phyloP scores from a whole-genome alignment of 2,888 invertebrate species.

The Catonia carolina region DNA sequence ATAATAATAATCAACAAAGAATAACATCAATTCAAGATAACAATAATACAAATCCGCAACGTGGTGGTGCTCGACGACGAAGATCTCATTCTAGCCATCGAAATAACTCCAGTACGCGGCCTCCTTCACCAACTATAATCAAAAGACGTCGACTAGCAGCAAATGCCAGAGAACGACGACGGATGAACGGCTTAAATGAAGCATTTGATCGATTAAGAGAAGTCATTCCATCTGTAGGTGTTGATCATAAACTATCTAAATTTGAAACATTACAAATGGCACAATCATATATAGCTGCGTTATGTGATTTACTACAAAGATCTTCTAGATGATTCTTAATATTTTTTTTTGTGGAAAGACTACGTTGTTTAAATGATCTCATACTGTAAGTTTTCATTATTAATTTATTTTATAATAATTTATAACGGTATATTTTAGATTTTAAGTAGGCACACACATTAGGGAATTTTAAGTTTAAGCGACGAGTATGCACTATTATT shows the following conservation, averaged over 20 bases:
- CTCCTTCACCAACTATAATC: slow-evolving; percentile 42
- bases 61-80: slow-evolving; percentile 1
- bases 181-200: slow-evolving; percentile 70
- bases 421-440: no score
- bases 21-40: no score
- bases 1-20: no score
- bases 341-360: neutral
- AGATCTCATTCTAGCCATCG: neutral
- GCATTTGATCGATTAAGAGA: slow-evolving; percentile 66
- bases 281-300: slow-evolving; percentile 63
- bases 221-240: slow-evolving; percentile 63
- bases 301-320: slow-evolving; percentile 55
- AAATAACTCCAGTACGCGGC: slow-evolving; percentile 6
- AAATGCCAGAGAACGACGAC: slow-evolving; percentile 63
- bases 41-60: neutral
- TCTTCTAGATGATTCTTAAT: slow-evolving; percentile 15
- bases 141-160: slow-evolving; percentile 61
- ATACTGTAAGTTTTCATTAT: no score
- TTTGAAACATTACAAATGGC: slow-evolving; percentile 76
- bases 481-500: no score
- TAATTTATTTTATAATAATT: no score
- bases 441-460: no score
- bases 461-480: no score
- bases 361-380: no score
- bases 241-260: slow-evolving; percentile 66